phyloP scores from a whole-genome alignment of 2,888 invertebrate species.

The Apamea crenata region DNA sequence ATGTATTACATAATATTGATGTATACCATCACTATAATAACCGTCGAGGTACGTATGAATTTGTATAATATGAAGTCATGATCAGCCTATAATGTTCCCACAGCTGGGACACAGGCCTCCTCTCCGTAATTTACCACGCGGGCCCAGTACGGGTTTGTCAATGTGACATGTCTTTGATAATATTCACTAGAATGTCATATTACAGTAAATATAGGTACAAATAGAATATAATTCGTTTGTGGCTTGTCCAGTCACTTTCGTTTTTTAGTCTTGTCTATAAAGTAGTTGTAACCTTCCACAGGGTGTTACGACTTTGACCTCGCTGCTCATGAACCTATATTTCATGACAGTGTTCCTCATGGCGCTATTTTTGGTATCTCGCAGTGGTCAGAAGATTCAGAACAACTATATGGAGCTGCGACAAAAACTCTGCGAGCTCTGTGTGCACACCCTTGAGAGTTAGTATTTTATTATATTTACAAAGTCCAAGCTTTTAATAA shows the following conservation, averaged over 20 bases:
- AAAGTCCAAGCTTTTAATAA: no score
- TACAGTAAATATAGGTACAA: no score
- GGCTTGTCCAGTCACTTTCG: no score
- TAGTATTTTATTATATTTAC: no score
- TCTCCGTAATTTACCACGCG: no score
- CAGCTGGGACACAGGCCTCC: no score
- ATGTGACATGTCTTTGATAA: no score
- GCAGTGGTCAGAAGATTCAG: slow-evolving; percentile 69
- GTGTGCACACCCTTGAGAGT: slow-evolving; percentile 58
- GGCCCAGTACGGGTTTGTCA: neutral
- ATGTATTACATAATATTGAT: slow-evolving; percentile 66
- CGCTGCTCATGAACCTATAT: slow-evolving; percentile 32
- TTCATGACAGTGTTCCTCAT: slow-evolving; percentile 60
- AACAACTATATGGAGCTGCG: slow-evolving; percentile 65
- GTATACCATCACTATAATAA: slow-evolving; percentile 57
- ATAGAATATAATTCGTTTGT: no score
- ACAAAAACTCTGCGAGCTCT: slow-evolving; percentile 67
- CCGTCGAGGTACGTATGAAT: slow-evolving; percentile 63
- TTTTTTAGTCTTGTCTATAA: neutral
- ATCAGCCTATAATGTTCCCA: no score
- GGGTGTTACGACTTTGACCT: slow-evolving; percentile 44
- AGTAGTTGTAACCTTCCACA: slow-evolving; percentile 31
- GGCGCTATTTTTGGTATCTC: slow-evolving; percentile 65
- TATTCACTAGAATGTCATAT: no score
- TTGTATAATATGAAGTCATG: no score